Evolutionary conservation across 1,140 invertebrate species (phyloP), one percentile per base, ranked within the genome.

Genomic region (Drosophila mauritiana): DNA sequence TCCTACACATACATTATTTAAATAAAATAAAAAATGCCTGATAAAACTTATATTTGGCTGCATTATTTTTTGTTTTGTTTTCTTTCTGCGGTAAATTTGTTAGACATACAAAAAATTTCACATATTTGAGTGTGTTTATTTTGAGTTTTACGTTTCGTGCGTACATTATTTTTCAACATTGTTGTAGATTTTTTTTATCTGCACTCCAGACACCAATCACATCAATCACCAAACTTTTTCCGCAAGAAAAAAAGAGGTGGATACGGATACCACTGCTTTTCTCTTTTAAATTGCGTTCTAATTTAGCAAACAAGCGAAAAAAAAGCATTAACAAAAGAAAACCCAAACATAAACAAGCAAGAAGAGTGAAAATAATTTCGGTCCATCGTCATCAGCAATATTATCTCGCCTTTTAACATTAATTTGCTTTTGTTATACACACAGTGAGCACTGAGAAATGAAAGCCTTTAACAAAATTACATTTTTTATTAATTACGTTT

Each of bases 251-350:
- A 59, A 37, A 57, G 22, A 57, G 34, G 17, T 13, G n/a, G 22
- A 34, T 27, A 27, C 25, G 20, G 8, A 43, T 7, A 15, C 15
- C 12, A 22, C 52, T 34, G 27, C 15, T 34, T 10, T 34, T 17
- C 11, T 37, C n/a, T 45, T 40, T 65, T 40, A 13, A 65, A 65
- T 42, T 65, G 55, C 63, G 63, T 67, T 67, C 36, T 67, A 67
- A 61, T 45, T 59, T 59, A n/a, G n/a, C 52, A 36, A 57, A 36
- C 25, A 34, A 39, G n/a, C n/a, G 13, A 31, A 48, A 56, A 20
- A 27, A 22, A 34, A 46, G 12, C 22, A 22, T 10, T 22, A n/a
- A 54, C 8, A 27, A 13, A 25, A 8, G 12, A n/a, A 13, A 3
- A 7, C n/a, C 27, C 11, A 12, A 46, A 15, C 17, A 52, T 20